phyloP scores from a whole-genome alignment of 2,888 invertebrate genomes.

The Agrochola macilenta region DNA sequence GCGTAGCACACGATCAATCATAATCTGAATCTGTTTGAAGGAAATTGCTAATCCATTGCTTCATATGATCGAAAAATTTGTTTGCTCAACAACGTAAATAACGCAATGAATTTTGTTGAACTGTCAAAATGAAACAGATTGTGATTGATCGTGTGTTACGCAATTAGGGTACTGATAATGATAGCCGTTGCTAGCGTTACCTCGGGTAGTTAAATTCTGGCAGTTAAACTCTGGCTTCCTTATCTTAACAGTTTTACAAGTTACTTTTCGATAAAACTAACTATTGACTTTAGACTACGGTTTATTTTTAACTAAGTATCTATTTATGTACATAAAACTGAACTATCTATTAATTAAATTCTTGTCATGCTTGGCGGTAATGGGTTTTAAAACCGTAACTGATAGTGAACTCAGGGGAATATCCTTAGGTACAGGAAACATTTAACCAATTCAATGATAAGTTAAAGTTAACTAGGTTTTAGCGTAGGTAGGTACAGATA shows the following conservation, averaged over 20 bases:
- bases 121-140: too few species aligned
- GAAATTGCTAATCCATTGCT: too few species aligned
- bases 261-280: neutral
- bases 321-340: neutral
- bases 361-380: constrained; percentile 28
- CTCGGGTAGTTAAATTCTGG: neutral
- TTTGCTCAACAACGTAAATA: too few species aligned
- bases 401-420: constrained; percentile 34
- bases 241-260: neutral
- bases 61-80: too few species aligned
- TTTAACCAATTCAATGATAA: constrained; percentile 38
- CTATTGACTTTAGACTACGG: neutral
- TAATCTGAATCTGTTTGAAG: too few species aligned
- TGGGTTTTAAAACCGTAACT: constrained; percentile 8
- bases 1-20: too few species aligned
- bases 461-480: constrained; percentile 20
- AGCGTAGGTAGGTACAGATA: neutral
- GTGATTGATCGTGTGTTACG: too few species aligned
- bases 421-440: constrained; percentile 42
- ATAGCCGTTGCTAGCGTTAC: neutral
- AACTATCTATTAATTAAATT: constrained; percentile 40
- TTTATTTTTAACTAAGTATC: neutral
- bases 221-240: neutral
- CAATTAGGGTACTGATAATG: too few species aligned
- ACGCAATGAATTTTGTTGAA: too few species aligned